Base-by-base conservation (phyloP, 2,888 invertebrate genomes). In the Brenthis ino region DNA sequence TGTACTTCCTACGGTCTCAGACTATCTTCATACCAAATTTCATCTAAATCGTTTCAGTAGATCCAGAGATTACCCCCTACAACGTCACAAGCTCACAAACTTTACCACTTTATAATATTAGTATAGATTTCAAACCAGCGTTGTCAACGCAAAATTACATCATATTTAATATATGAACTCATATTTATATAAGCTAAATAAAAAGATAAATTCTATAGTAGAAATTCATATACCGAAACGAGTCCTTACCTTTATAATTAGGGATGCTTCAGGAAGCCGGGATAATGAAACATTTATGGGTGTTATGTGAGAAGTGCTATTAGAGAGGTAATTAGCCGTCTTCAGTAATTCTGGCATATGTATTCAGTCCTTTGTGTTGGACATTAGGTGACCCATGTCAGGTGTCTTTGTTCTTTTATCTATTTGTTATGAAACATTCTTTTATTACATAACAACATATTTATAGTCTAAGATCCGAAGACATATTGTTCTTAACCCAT, bases 371-470 rank as follows among this genome's bases (percentile, higher is more conserved):
- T 87, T 87, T 88, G 86, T 86, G 79, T 77, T 77, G 77, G 77
- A 81, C 83, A 83, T 87, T 88, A 85, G 80, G 78, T 80, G 81
- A 88, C 87, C 87, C 88, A 85, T 85, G 86, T 88, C 89, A 89
- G 85, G 86, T 85, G 85, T 86, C 88, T 89, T 85, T 89, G 85
- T 60, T 66, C 48, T 54, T 60, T 48, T 66, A 64, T 64, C 11
- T 60, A 48, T 66, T 60, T 33, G 48, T 48, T 55, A 60, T 48
- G n/a, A 48, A 33, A 14, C 55, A 6, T 54, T 66, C 24, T 54
- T 47, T 60, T 66, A 48, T 66, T 60, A 48, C 54, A 54, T 66
- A 47, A 66, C 53, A 54, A 54, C 47, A 47, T 58, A 28, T 4
- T 3, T 28, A 28, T 28, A 28, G 28, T 28, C 28, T 28, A 28